Base-by-base conservation (phyloP, 2,113 vertebrate species). In the Porphyrio hochstetteri region DNA sequence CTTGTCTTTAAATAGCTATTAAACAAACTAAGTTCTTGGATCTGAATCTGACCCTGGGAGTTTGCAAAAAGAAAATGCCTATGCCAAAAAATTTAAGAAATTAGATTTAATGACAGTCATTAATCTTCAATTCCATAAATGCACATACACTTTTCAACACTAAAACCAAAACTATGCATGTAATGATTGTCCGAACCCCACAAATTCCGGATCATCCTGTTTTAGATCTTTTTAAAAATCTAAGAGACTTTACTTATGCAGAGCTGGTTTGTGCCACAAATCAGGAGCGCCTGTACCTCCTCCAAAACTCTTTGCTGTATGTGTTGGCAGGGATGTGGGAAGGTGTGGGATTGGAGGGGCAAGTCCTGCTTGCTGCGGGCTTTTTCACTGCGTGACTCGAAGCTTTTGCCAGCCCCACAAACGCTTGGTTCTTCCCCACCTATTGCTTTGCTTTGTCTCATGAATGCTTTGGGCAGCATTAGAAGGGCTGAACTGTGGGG, bases 291-390 rank as follows among this genome's bases (percentile, higher is more conserved):
- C 86, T 56, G 10, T 44, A 70, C 33, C 53, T 90, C 50, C 82
- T 79, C 75, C 67, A 20, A 48, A 94, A 55, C 28, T 82, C 92
- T 74, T 25, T 48, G 76, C 60, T 75, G 21, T 57, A 68, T 25
- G 68, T 92, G 79, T 92, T 80, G 88, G 85, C 90, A 96, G 76
- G 70, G 90, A 61, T 82, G 92, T 94, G 82, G 85, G 90, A 93
- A 95, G 90, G 81, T 67, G 93, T 56, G 68, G 89, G 74, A 92
- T 20, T 53, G 61, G 27, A 94, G 50, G 92, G 84, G 84, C 84
- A 95, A 82, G 31, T 68, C 70, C 53, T 67, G 25, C 17, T 81
- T 92, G 61, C 81, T 87, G 72, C 69, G 78, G 53, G 72, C 55
- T 96, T 95, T 86, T 75, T 88, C 42, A 68, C 48, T 90, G 91